Evolutionary conservation across 2,797 vertebrate species (phyloP).

Genomic region (Pachyuromys duprasi): DNA sequence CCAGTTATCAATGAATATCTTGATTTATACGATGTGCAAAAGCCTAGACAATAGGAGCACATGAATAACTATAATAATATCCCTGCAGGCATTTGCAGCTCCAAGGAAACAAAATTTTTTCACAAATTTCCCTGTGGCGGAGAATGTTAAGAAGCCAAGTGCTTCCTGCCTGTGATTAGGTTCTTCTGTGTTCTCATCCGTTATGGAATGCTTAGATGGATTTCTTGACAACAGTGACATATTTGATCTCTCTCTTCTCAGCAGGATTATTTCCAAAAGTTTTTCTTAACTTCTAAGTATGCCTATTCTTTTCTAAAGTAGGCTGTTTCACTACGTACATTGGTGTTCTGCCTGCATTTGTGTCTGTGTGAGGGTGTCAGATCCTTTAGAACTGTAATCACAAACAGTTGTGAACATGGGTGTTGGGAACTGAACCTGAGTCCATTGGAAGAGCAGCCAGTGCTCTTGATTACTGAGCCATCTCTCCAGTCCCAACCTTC

Average conservation of each 20-base stretch:
- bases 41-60: not conserved
- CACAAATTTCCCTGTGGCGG: not conserved
- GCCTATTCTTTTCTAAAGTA: not conserved
- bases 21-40: conserved; percentile 15
- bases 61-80: not conserved
- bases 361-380: not conserved
- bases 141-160: conserved; percentile 20
- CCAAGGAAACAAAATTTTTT: not conserved
- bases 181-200: not conserved
- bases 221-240: not conserved
- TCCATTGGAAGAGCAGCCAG: not conserved
- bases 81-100: not conserved
- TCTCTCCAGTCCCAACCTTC: not conserved
- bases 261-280: conserved; percentile 4
- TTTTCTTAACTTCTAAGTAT: conserved; percentile 37
- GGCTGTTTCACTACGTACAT: not conserved
- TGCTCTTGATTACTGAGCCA: not conserved
- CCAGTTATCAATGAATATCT: conserved; percentile 22
- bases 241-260: conserved; percentile 23
- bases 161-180: not conserved
- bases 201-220: not conserved
- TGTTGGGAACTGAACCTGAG: not conserved
- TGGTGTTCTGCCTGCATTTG: not conserved
- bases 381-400: not conserved
- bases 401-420: not conserved